Evolutionary conservation across 1,140 invertebrate genomes (phyloP), one percentile per base, ranked within the genome.

Genomic region (Drosophila pachea): DNA sequence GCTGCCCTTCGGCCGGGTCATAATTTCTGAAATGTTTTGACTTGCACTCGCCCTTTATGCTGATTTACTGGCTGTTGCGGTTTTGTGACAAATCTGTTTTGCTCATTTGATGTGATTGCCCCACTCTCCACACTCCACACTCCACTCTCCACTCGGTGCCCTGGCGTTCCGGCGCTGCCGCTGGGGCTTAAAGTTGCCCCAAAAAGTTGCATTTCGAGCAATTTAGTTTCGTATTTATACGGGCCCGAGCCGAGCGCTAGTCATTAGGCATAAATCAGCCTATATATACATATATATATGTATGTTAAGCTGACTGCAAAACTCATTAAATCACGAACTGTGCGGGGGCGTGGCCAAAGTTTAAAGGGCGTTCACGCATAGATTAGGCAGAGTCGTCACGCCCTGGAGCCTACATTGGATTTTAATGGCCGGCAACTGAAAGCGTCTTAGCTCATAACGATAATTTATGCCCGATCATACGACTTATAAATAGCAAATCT

Each of bases 71-170:
- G 76, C 81, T 79, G 79, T 84, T 83, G 79, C 83, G 79, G 79
- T 83, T 79, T 84, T 84, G 79, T 83, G 79, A 83, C 79, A 83
- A 83, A 83, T 83, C 79, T 83, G 79, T 83, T 83, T 83, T 83
- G 79, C 79, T 84, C 79, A 83, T 79, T 83, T 83, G 79, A 83
- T 83, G 79, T 70, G 79, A 84, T 84, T 84, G 68, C 43, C 73
- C 61, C 63, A 45, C 69, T 48, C 22, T 22, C 22, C 22, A 22
- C 29, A n/a, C n/a, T n/a, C 43, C 73, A 56, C 63, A 45, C 69
- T 48, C 48, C 77, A 48, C n/a, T n/a, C 22, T 22, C 22, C 22
- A 22, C 29, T 6, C 29, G n/a, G 29, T 43, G 12, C 32, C 11
- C 16, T 22, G 11, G 7, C 50, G 9, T 38, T 29, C 8, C 35